Evolutionary conservation across 2,113 vertebrate genomes (phyloP).

Genomic region (Vicugna pacos): DNA sequence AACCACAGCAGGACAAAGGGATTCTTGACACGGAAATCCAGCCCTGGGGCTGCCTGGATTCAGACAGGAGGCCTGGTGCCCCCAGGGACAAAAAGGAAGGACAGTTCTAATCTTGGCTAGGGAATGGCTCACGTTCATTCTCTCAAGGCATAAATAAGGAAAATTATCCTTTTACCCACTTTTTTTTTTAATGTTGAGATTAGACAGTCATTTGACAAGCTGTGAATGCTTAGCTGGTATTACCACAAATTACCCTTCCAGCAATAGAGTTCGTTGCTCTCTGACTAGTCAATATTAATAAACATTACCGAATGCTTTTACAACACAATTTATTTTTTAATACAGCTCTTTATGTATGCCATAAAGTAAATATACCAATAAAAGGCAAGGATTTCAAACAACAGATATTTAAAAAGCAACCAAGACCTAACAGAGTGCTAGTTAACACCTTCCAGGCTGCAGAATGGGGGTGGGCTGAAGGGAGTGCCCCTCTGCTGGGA

Average conservation of each 20-base stretch:
- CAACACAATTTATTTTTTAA: slow-evolving; percentile 85
- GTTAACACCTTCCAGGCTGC: slow-evolving; percentile 69
- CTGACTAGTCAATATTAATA: slow-evolving; percentile 85
- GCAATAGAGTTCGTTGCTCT: slow-evolving; percentile 78
- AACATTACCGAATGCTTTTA: slow-evolving; percentile 83
- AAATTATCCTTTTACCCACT: slow-evolving; percentile 56
- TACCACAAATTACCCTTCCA: slow-evolving; percentile 77
- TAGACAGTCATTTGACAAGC: slow-evolving; percentile 79
- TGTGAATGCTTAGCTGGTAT: slow-evolving; percentile 70
- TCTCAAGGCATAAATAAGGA: slow-evolving; percentile 54
- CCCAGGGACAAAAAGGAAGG: background rate
- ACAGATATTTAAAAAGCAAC: slow-evolving; percentile 62
- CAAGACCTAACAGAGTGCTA: slow-evolving; percentile 23
- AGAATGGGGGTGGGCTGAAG: background rate
- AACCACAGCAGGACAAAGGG: background rate
- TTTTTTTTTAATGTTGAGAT: slow-evolving; percentile 63
- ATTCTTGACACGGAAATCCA: background rate
- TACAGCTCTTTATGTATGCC: slow-evolving; percentile 82
- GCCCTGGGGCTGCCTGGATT: background rate
- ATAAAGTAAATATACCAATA: slow-evolving; percentile 84
- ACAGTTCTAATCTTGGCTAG: background rate
- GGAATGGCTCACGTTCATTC: slow-evolving; percentile 62
- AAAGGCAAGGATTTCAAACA: slow-evolving; percentile 79
- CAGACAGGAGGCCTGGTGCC: background rate
- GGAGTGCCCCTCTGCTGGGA: background rate